Evolutionary conservation across 2,888 invertebrate species (phyloP).

Genomic region (Philaethria dido): DNA sequence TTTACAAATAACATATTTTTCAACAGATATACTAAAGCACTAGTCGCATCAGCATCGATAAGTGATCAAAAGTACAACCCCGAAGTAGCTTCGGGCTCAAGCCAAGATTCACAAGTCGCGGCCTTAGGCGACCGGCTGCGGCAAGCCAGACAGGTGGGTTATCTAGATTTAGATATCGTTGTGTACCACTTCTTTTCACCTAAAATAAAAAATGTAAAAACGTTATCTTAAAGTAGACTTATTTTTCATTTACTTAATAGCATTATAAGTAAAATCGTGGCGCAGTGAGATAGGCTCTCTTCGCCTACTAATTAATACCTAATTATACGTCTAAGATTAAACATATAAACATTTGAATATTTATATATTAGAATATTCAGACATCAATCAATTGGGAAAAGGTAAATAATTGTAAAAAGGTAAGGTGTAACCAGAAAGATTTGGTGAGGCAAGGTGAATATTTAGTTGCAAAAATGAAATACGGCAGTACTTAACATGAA

Average conservation of each 20-base stretch:
- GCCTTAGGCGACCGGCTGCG: conserved; percentile 86
- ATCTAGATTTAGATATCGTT: conserved; percentile 30
- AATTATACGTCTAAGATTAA: too few species aligned
- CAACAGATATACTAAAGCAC: conserved; percentile 82
- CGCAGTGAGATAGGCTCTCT: too few species aligned
- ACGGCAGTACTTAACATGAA: too few species aligned
- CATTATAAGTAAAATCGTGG: background rate
- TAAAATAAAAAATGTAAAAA: conserved; percentile 4
- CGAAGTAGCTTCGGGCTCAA: conserved; percentile 80
- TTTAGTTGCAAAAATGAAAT: too few species aligned
- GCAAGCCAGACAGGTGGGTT: conserved; percentile 85
- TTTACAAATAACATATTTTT: background rate
- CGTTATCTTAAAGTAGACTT: background rate
- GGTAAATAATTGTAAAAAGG: too few species aligned
- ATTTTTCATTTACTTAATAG: background rate
- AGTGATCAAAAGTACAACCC: conserved; percentile 93
- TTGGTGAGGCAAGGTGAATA: too few species aligned
- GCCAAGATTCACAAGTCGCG: conserved; percentile 75
- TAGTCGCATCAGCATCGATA: conserved; percentile 88
- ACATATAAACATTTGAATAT: too few species aligned
- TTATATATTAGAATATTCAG: too few species aligned
- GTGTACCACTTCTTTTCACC: conserved; percentile 1
- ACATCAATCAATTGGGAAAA: too few species aligned
- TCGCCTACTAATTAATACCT: too few species aligned
- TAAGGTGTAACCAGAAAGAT: too few species aligned